Base-by-base conservation (phyloP, 2,113 vertebrate species). In the Clarias magur region DNA sequence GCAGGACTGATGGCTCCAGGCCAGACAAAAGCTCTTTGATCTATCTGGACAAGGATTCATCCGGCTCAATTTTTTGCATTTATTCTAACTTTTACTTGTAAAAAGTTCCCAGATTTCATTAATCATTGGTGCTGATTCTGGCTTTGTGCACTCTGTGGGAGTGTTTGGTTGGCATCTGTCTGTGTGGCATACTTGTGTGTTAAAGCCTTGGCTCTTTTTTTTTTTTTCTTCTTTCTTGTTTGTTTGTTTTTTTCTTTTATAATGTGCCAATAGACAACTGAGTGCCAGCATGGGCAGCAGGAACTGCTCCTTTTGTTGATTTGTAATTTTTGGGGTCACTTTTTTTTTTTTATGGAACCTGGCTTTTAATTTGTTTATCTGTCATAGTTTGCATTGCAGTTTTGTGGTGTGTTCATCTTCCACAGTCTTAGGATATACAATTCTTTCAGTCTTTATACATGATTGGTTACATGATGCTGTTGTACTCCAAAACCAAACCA, bases 21-120 rank as follows among this genome's bases (percentile, higher is more conserved):
- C 82, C 89, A 88, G 78, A 48, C 56, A 57, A 57, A 85, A 85
- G 86, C 79, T 65, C n/a, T 88, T 59, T 85, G 80, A 88, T n/a
- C 53, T 48, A 84, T 78, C 73, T 27, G 30, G 16, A 68, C 17
- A 48, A 80, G 79, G 72, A 70, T 76, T 83, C 67, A 17, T 19
- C 62, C 63, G 42, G 70, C 56, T 73, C 19, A 15, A 27, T 76
- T 56, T 56, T 81, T 75, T 79, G n/a, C 30, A 65, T 12, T 59
- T 83, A 60, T 78, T 87, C 60, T 70, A 25, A 34, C 12, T 73
- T 88, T 78, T 88, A 15, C 42, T 59, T 76, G 75, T 78, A 25
- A 83, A 63, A 80, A 79, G 21, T 57, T 21, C 57, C 30, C 15
- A 62, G 60, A 60, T 79, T 34, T 79, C 42, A 62, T 68, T 59